Evolutionary conservation across 2,113 vertebrate genomes (phyloP), one percentile per base, ranked within the genome.

Genomic region (Peromyscus leucopus): DNA sequence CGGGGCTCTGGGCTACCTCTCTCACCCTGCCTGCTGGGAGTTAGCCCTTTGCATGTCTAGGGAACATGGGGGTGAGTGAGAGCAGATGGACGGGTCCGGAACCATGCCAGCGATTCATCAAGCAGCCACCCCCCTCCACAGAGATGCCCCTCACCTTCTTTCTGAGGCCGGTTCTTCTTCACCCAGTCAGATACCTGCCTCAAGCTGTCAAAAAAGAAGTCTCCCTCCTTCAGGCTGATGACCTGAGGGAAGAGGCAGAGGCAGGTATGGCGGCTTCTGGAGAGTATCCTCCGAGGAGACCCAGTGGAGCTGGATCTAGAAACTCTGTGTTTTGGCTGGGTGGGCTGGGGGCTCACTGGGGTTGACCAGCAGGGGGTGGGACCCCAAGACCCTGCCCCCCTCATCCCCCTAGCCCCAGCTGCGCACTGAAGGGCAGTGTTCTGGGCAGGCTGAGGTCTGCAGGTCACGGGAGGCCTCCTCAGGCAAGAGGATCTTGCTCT

Each of bases 191-290:
- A 99, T 96, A 99, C 98, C 78, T 99, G 98, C 94, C 99, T 99
- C 95, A 99, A 98, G 75, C 99, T 99, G 97, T 99, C 99, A 22
- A 99, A 99, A 99, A 99, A 99, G 98, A 99, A 99, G 95, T 99
- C 99, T 10, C 98, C 98, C 57, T 99, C 99, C 39, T 99, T 99
- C 98, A 99, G 98, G 98, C 99, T 99, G 97, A 99, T 99, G 95
- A 99, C 99, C 99, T 99, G 95, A 72, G 96, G 22, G 57, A 3
- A 48, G 31, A 76, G 22, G 42, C 3, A 59, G 36, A 48, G 11
- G 0, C 28, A 48, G 46, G 36, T 12, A 2, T 42, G n/a, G 57
- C 2, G 28, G 8, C 71, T 69, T 55, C 72, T 2, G 0, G 15
- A 48, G 46, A 11, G 31, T 15, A 19, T 24, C 22, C 69, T 28